A percentile compares a stretch with the other conserved stretches of the same genome.
Conservation (phyloP, 2,888 invertebrate species). For the Rotaria socialis region DNA sequence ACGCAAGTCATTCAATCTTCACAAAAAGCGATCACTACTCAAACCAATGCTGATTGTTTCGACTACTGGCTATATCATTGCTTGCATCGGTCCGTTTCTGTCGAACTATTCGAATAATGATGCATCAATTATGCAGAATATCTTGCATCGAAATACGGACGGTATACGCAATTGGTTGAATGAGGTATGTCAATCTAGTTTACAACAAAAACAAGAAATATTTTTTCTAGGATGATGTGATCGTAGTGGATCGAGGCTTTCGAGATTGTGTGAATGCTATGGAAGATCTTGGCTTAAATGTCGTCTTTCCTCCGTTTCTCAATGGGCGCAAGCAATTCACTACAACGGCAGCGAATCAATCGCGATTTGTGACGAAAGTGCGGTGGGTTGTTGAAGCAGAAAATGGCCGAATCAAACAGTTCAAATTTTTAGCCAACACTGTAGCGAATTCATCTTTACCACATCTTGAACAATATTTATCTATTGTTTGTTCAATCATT, state of each 20-base stretch:
- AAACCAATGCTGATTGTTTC: background rate
- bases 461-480: background rate
- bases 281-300: background rate
- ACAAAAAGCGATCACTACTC: background rate
- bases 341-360: background rate
- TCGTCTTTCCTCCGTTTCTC: background rate
- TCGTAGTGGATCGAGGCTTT: background rate
- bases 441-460: background rate
- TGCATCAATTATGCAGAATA: background rate
- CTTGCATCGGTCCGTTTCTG: background rate
- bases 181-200: background rate
- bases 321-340: background rate
- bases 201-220: no score
- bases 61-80: background rate
- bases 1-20: background rate
- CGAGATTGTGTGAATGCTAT: background rate
- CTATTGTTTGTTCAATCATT: background rate
- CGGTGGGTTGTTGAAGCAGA: background rate
- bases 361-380: background rate
- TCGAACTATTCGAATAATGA: background rate
- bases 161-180: background rate
- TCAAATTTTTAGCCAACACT: background rate
- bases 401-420: background rate
- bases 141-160: background rate
- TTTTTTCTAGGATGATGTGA: background rate